Percentiles rank a stretch among this genome's conserved stretches.
Evolutionary conservation across 2,797 vertebrate species (phyloP).

Genomic region (Pachyuromys duprasi): DNA sequence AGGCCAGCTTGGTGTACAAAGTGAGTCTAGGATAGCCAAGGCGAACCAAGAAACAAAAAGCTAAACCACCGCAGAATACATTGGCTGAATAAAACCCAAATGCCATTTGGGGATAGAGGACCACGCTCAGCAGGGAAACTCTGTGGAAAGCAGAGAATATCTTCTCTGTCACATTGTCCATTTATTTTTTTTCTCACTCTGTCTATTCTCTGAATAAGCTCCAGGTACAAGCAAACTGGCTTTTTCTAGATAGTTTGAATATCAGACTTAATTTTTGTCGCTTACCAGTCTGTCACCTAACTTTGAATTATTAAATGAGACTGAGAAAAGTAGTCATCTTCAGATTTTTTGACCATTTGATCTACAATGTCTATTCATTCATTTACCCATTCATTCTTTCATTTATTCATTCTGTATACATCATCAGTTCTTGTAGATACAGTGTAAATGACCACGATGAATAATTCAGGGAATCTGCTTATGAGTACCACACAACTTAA

Average conservation of each 20-base stretch:
- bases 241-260: constrained; percentile 18
- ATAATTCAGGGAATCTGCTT: neutral
- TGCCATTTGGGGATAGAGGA: neutral
- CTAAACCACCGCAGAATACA: neutral
- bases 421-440: neutral
- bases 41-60: too few species aligned
- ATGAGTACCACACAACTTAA: neutral
- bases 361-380: neutral
- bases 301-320: neutral
- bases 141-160: neutral
- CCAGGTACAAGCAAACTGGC: neutral
- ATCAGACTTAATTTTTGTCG: neutral
- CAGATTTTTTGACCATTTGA: neutral
- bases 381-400: neutral
- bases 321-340: neutral
- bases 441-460: neutral
- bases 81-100: neutral
- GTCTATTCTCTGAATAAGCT: neutral
- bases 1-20: too few species aligned
- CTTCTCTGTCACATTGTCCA: neutral
- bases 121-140: rapidly evolving
- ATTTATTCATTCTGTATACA: neutral
- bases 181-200: constrained; percentile 33
- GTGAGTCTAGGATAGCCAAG: too few species aligned
- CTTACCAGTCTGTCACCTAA: neutral